A percentile compares a stretch with the other conserved stretches of the same genome.
These are phyloP conservation scores for Dolichoris vasculosae DNA, from an alignment of 1,140 invertebrate species.

Conservation along the genomic window DNA sequence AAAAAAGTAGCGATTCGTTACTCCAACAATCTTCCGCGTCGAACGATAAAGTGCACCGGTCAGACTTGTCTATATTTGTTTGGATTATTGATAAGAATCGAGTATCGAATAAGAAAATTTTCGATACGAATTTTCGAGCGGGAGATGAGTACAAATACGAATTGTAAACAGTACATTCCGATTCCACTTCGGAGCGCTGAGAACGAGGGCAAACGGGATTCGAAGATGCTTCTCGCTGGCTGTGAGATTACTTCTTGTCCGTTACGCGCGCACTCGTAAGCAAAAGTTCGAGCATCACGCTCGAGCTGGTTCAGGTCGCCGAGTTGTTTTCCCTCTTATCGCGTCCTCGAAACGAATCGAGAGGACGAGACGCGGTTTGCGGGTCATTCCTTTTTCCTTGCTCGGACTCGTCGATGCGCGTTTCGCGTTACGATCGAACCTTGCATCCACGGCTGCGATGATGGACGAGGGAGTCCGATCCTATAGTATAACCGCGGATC, in stretches of 20 bases:
- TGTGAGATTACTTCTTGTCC: background rate
- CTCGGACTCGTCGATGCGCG: too few species aligned
- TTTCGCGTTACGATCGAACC: background rate
- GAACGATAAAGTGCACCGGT: background rate
- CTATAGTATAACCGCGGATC: background rate
- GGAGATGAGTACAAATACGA: background rate
- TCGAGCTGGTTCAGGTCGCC: constrained; percentile 18
- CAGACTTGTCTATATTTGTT: background rate
- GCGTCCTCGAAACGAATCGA: background rate
- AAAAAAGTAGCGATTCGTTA: background rate
- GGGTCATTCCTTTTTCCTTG: background rate
- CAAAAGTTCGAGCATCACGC: background rate
- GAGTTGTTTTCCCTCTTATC: constrained; percentile 6
- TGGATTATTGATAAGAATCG: background rate
- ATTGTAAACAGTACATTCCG: background rate
- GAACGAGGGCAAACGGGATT: background rate
- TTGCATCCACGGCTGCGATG: background rate
- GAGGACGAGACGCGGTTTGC: background rate
- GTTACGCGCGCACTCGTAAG: constrained; percentile 27
- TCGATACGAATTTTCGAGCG: background rate
- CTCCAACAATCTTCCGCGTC: background rate
- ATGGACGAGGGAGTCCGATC: background rate
- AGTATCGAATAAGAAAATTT: background rate
- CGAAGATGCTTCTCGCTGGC: background rate
- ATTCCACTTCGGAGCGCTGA: background rate